These are phyloP conservation scores for Dendrocopos noguchii DNA, from an alignment of 2,113 vertebrate genomes.

Conservation along the genomic window DNA sequence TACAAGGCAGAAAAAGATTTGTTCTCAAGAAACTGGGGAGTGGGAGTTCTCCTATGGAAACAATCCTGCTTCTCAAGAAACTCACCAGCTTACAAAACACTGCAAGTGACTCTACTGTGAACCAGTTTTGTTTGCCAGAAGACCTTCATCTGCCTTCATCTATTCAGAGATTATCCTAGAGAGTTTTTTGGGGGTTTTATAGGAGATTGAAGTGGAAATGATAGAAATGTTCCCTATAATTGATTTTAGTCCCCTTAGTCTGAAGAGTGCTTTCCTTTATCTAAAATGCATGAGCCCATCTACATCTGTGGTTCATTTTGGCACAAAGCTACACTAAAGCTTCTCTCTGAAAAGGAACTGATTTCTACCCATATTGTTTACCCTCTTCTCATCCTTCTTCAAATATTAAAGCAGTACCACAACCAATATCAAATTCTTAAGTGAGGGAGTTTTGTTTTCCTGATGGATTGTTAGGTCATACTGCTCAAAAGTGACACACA, in stretches of 20 bases:
- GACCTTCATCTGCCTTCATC: background rate
- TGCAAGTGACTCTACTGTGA: background rate
- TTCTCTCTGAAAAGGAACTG: background rate
- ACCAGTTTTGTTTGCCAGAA: background rate
- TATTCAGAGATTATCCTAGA: background rate
- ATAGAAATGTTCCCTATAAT: conserved; percentile 16
- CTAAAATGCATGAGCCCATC: conserved; percentile 47
- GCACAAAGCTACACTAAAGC: background rate
- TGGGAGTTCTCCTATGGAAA: background rate
- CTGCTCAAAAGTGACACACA: background rate
- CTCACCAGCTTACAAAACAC: background rate
- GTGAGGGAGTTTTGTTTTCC: background rate
- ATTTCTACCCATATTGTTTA: conserved; percentile 15
- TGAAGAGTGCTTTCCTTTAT: conserved; percentile 37
- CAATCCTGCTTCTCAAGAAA: background rate
- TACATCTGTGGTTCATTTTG: conserved; percentile 8
- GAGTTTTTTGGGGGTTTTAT: background rate
- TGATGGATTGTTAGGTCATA: background rate
- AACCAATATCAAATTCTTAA: conserved; percentile 13
- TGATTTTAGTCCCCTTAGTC: background rate
- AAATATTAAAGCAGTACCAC: conserved; percentile 30
- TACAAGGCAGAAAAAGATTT: background rate
- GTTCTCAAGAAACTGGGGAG: background rate
- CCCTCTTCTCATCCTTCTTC: conserved; percentile 12
- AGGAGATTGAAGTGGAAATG: conserved; percentile 1